Evolutionary conservation across 2,797 vertebrate species (phyloP).

Genomic region (Paramormyrops hopkinsi): DNA sequence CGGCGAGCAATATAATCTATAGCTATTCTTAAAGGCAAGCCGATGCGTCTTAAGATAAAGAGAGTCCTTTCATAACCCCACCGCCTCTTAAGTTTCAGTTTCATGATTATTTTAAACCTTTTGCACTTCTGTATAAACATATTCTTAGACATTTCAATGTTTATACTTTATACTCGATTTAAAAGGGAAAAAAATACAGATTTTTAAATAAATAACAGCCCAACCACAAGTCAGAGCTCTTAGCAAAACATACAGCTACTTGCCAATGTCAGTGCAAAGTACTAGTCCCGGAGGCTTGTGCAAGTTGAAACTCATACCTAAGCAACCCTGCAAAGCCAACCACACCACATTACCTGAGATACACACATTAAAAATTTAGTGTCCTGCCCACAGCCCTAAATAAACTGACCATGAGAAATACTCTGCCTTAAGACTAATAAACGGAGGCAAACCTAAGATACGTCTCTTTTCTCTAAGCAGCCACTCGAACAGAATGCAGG

Average conservation of each 20-base stretch:
- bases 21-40: not conserved
- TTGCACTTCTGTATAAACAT: not conserved
- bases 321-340: not conserved
- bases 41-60: not conserved
- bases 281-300: not conserved
- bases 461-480: not conserved
- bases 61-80: not conserved
- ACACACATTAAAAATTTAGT: not conserved
- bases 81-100: not conserved
- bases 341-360: not conserved
- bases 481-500: not conserved
- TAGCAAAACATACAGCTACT: constrained; percentile 20
- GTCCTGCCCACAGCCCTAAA: not conserved
- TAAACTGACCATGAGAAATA: not conserved
- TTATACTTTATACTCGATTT: not conserved
- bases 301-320: not conserved
- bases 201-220: not conserved
- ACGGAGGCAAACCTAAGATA: not conserved
- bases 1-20: constrained; percentile 5
- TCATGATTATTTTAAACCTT: not conserved
- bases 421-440: not conserved
- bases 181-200: not conserved
- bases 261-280: constrained; percentile 23
- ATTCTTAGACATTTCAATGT: not conserved
- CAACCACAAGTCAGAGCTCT: not conserved